These are phyloP conservation scores for Steinernema scapterisci DNA, from an alignment of 2,888 invertebrate genomes.

Conservation along the genomic window DNA sequence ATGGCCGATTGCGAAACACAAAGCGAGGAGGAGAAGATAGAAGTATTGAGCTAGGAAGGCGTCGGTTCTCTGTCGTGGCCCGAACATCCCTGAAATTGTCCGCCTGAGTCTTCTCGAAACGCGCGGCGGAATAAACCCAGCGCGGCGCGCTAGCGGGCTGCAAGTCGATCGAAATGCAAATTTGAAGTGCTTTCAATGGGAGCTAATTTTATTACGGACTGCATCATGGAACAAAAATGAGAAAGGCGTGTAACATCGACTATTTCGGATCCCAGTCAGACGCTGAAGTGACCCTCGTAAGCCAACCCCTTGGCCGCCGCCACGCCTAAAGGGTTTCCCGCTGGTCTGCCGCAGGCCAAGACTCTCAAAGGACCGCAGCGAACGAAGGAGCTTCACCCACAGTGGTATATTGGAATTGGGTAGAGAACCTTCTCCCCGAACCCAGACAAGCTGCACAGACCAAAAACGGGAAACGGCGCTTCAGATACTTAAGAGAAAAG, in stretches of 20 bases:
- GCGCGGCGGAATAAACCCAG: no score
- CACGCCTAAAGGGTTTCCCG: slow-evolving; percentile 16
- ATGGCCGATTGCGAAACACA: slow-evolving; percentile 28
- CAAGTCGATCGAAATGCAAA: not conserved
- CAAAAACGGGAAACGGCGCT: not conserved
- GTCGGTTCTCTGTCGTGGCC: not conserved
- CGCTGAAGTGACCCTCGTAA: slow-evolving; percentile 1
- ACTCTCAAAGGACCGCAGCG: not conserved
- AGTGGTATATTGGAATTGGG: slow-evolving; percentile 19
- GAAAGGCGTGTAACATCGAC: slow-evolving; percentile 17
- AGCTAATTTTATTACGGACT: slow-evolving; percentile 15
- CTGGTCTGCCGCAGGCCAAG: not conserved
- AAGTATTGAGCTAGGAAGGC: not conserved
- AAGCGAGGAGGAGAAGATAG: not conserved
- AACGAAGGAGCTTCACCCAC: not conserved
- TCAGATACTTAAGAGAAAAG: not conserved
- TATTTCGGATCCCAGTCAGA: slow-evolving; percentile 16
- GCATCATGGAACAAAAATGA: slow-evolving; percentile 13
- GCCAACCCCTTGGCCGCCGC: slow-evolving; percentile 4
- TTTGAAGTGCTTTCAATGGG: not conserved
- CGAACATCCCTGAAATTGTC: not conserved
- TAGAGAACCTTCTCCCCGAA: not conserved
- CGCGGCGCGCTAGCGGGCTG: no score
- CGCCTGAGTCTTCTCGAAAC: no score
- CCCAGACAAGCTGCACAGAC: not conserved